Evolutionary conservation across 2,888 invertebrate species (phyloP).

Genomic region (Microctonus brassicae): DNA sequence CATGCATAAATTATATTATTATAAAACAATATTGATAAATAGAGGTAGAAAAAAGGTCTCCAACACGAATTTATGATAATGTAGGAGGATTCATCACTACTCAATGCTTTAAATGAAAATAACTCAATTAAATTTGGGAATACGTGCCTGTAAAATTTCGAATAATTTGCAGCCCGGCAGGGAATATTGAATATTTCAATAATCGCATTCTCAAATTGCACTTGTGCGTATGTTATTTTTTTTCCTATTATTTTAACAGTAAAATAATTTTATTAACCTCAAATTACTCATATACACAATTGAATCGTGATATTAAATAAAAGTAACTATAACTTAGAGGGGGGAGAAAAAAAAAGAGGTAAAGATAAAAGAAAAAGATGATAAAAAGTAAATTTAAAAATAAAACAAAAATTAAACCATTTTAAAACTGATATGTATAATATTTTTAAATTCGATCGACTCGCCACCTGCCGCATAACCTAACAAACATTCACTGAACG

Average conservation of each 20-base stretch:
- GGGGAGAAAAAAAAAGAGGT: background rate
- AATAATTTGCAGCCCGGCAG: conserved; percentile 49
- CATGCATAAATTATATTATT: background rate
- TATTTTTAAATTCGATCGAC: background rate
- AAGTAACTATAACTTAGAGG: background rate
- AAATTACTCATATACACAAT: background rate
- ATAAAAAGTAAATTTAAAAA: background rate
- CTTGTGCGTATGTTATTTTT: background rate
- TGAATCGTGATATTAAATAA: background rate
- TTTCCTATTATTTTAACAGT: background rate
- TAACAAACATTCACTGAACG: background rate
- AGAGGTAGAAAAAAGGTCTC: too few relatives aligned
- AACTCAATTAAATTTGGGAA: background rate
- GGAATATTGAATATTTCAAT: conserved; percentile 50
- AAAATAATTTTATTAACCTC: background rate
- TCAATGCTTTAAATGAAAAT: background rate
- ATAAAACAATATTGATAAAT: too few relatives aligned
- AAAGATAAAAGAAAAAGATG: background rate
- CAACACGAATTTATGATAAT: background rate
- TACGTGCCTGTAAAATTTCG: conserved; percentile 64
- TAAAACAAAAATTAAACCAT: background rate
- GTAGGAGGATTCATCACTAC: background rate
- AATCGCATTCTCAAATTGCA: conserved; percentile 52
- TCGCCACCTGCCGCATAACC: too few relatives aligned
- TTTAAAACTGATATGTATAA: too few relatives aligned